These are phyloP conservation scores for Macquaria australasica DNA, from an alignment of 2,113 vertebrate species.

Conservation along the genomic window DNA sequence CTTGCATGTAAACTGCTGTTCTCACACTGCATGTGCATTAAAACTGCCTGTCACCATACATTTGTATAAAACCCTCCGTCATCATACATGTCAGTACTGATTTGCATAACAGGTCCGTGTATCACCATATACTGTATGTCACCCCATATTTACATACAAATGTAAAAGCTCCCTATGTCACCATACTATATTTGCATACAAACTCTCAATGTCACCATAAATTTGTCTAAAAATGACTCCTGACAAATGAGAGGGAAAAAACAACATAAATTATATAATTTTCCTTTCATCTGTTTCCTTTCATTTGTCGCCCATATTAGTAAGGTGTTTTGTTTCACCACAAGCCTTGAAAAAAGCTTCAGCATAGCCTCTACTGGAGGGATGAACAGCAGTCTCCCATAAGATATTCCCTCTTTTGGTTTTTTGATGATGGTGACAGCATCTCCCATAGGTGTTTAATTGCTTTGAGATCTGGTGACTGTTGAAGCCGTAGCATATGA, in stretches of 20 bases:
- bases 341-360: background rate
- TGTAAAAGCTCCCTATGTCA: background rate
- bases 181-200: background rate
- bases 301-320: background rate
- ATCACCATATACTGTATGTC: background rate
- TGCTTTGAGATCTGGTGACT: background rate
- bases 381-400: background rate
- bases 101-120: constrained; percentile 19
- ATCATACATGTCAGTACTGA: background rate
- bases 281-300: background rate
- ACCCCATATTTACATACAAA: background rate
- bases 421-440: background rate
- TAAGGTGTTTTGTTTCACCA: background rate
- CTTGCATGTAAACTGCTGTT: background rate
- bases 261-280: background rate
- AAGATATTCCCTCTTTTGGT: background rate
- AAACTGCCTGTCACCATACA: background rate
- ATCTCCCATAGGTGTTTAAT: background rate
- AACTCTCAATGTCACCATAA: background rate
- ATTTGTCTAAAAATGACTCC: background rate
- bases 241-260: background rate
- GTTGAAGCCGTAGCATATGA: background rate
- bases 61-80: background rate
- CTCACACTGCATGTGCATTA: background rate
- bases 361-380: background rate